Conservation (phyloP, 2,888 invertebrate genomes). For the Caenorhabditis imperialis region DNA sequence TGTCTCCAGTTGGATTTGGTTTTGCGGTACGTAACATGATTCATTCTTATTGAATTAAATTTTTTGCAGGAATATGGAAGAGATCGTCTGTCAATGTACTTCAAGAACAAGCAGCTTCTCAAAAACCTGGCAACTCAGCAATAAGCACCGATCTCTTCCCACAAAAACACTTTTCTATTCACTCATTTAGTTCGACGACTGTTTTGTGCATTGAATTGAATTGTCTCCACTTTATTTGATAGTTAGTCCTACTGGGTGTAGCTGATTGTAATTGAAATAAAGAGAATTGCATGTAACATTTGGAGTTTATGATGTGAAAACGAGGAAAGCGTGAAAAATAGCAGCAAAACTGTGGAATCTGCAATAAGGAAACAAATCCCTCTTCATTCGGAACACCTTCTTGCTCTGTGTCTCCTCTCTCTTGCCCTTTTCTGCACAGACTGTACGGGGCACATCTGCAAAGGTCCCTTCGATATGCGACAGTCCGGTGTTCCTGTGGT, state of each 20-base stretch:
- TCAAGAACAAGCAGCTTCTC: constrained; percentile 66
- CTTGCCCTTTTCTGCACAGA: too few relatives aligned
- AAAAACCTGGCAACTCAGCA: constrained; percentile 45
- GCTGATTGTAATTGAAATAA: background rate
- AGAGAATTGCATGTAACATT: too few relatives aligned
- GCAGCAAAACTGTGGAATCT: too few relatives aligned
- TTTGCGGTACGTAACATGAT: constrained; percentile 70
- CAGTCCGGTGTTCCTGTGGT: too few relatives aligned
- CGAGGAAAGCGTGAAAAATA: too few relatives aligned
- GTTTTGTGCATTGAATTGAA: background rate
- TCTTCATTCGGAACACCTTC: too few relatives aligned
- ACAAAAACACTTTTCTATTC: background rate
- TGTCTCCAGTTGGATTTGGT: constrained; percentile 77
- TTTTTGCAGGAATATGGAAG: constrained; percentile 72
- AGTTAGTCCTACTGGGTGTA: constrained; percentile 15
- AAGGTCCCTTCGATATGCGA: too few relatives aligned
- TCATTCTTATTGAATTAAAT: background rate
- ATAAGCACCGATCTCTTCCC: constrained; percentile 16
- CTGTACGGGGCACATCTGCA: too few relatives aligned
- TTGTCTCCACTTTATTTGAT: background rate
- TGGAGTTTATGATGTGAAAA: too few relatives aligned
- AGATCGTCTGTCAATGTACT: constrained; percentile 73
- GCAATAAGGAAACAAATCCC: too few relatives aligned
- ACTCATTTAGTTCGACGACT: background rate
- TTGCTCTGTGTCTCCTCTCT: too few relatives aligned